These are phyloP conservation scores for Chondrosia reniformis DNA, from an alignment of 37 sponge, comb jelly and placozoan species.

Conservation along the genomic window DNA sequence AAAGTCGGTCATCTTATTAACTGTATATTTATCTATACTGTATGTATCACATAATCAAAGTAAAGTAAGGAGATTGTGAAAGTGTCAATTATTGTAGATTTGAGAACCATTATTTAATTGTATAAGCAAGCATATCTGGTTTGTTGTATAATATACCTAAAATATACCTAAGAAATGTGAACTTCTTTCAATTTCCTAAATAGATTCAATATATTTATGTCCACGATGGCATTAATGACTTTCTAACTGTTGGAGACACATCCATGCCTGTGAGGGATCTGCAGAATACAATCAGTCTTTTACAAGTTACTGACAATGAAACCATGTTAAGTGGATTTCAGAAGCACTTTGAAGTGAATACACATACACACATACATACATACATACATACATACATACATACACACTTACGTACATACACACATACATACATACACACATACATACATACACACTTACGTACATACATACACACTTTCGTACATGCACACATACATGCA, in stretches of 20 bases:
- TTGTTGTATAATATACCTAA: no score
- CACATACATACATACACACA: constrained; percentile 12
- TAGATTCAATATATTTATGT: constrained; percentile 68
- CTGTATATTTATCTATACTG: no score
- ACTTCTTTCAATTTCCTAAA: no score
- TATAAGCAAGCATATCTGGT: no score
- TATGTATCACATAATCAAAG: no score
- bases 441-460: neutral
- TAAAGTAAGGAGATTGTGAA: no score
- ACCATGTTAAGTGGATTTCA: constrained; percentile 44
- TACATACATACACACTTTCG: neutral
- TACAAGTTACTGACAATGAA: constrained; percentile 26
- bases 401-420: constrained; percentile 1
- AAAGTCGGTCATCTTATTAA: no score
- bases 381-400: neutral
- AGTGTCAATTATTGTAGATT: no score
- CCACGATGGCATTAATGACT: constrained; percentile 72
- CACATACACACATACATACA: neutral
- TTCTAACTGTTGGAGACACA: constrained; percentile 55
- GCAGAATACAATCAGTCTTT: neutral
- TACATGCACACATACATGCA: constrained; percentile 12
- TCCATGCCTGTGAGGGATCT: constrained; percentile 30
- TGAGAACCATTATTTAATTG: no score
- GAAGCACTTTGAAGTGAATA: constrained; percentile 52
- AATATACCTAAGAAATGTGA: no score